Percentiles rank a stretch among this genome's conserved stretches.
phyloP scores from a whole-genome alignment of 2,888 invertebrate species.

The Pterostichus niger region DNA sequence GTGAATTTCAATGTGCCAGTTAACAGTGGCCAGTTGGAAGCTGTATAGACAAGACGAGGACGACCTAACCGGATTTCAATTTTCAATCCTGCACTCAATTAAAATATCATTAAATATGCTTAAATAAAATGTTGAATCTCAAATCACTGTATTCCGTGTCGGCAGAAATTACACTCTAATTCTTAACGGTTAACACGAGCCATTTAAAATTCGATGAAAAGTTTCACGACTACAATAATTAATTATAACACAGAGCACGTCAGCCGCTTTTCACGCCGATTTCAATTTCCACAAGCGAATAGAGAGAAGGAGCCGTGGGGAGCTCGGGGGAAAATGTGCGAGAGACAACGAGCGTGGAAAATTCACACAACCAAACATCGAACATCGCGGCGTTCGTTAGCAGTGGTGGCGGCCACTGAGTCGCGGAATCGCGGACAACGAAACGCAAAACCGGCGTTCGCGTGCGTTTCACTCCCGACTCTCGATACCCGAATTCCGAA shows the following conservation, averaged over 20 bases:
- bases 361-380: slow-evolving; percentile 52
- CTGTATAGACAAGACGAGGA: background rate
- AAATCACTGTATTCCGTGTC: slow-evolving; percentile 56
- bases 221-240: slow-evolving; percentile 63
- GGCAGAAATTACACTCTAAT: slow-evolving; percentile 61
- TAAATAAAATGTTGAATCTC: slow-evolving; percentile 59
- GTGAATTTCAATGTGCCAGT: no score
- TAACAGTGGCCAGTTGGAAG: no score
- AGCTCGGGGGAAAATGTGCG: slow-evolving; percentile 26
- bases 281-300: slow-evolving; percentile 57
- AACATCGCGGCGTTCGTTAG: slow-evolving; percentile 3
- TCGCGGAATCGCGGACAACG: background rate
- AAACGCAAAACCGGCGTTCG: slow-evolving; percentile 43
- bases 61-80: slow-evolving; percentile 22
- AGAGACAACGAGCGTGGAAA: slow-evolving; percentile 54
- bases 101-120: slow-evolving; percentile 57
- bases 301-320: slow-evolving; percentile 19
- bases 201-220: slow-evolving; percentile 63
- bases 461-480: background rate
- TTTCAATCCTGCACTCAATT: slow-evolving; percentile 22
- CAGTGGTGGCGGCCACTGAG: background rate
- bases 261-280: slow-evolving; percentile 63
- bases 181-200: slow-evolving; percentile 59
- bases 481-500: no score
- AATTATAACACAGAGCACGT: slow-evolving; percentile 66